Evolutionary conservation across 2,888 invertebrate genomes (phyloP).

Genomic region (Polydrusus pterygomalis): DNA sequence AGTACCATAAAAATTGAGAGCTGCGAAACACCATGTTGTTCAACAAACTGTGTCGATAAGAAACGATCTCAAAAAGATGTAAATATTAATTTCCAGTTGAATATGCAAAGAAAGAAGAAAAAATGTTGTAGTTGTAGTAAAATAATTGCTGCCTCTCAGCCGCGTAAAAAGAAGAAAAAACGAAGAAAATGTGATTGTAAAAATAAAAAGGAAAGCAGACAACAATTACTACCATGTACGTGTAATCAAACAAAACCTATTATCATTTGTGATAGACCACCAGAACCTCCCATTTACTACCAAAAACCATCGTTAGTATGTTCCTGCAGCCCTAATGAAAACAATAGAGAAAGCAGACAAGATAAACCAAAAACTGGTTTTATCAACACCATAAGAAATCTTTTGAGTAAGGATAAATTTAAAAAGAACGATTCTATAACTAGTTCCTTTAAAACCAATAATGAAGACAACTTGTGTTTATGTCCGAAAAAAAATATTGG

Average conservation of each 20-base stretch:
- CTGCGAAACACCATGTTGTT: not conserved
- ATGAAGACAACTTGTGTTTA: slow-evolving; percentile 1
- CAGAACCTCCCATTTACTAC: slow-evolving; percentile 39
- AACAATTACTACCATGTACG: slow-evolving; percentile 7
- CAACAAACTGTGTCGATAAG: not conserved
- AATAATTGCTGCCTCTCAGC: not conserved
- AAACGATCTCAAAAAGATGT: slow-evolving; percentile 39
- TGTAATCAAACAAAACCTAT: slow-evolving; percentile 38
- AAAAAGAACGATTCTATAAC: not conserved
- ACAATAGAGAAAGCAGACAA: not conserved
- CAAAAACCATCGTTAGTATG: slow-evolving; percentile 12
- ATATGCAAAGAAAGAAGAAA: slow-evolving; percentile 37
- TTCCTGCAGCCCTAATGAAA: not conserved
- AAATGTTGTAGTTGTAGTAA: slow-evolving; percentile 12
- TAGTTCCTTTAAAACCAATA: not conserved
- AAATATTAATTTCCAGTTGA: slow-evolving; percentile 48
- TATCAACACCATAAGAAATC: slow-evolving; percentile 16
- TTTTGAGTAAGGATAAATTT: not conserved
- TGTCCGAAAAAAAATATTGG: not conserved
- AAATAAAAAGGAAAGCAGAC: slow-evolving; percentile 10
- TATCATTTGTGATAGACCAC: slow-evolving; percentile 43
- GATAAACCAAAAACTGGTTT: not conserved
- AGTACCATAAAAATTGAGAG: slow-evolving; percentile 13
- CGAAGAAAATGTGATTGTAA: slow-evolving; percentile 29
- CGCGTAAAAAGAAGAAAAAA: not conserved